Conservation (phyloP, 1,140 invertebrate genomes). For the Euglossa dilemma region DNA sequence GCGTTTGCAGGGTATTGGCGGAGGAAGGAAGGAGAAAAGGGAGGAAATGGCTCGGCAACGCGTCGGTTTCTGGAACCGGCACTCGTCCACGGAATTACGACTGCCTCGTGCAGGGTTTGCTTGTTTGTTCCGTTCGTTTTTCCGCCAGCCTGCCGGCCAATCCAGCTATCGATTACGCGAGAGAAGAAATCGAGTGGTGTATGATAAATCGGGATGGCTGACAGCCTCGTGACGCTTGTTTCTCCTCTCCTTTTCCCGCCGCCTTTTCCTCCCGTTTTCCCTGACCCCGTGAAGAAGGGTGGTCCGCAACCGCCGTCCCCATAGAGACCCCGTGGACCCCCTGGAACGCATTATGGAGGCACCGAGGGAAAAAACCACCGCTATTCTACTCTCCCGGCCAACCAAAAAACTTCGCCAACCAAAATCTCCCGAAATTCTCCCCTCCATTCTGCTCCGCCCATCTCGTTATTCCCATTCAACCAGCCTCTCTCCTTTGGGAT, state of each 20-base stretch:
- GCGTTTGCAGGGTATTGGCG: no score
- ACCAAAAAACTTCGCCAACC: constrained; percentile 73
- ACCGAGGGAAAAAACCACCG: constrained; percentile 57
- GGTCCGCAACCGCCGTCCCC: constrained; percentile 65
- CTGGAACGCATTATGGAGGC: constrained; percentile 59
- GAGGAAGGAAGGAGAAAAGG: no score
- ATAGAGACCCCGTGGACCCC: constrained; percentile 62
- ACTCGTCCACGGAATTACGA: neutral
- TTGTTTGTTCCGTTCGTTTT: constrained; percentile 60
- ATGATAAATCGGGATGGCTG: constrained; percentile 80
- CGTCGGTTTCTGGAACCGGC: neutral
- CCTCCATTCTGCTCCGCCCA: constrained; percentile 71
- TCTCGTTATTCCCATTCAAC: constrained; percentile 56
- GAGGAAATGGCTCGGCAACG: no score
- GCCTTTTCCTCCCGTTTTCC: neutral
- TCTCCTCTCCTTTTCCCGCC: constrained; percentile 15
- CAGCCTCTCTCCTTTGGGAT: no score
- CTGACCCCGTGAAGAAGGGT: constrained; percentile 69
- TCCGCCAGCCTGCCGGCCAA: constrained; percentile 51
- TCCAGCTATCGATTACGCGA: constrained; percentile 72
- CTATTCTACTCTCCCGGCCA: constrained; percentile 73
- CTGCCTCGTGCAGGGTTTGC: constrained; percentile 30
- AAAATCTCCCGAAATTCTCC: constrained; percentile 73
- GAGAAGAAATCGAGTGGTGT: constrained; percentile 79
- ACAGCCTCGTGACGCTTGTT: constrained; percentile 71